These are phyloP conservation scores for Clanis bilineata DNA, from an alignment of 2,888 invertebrate species.

Conservation along the genomic window DNA sequence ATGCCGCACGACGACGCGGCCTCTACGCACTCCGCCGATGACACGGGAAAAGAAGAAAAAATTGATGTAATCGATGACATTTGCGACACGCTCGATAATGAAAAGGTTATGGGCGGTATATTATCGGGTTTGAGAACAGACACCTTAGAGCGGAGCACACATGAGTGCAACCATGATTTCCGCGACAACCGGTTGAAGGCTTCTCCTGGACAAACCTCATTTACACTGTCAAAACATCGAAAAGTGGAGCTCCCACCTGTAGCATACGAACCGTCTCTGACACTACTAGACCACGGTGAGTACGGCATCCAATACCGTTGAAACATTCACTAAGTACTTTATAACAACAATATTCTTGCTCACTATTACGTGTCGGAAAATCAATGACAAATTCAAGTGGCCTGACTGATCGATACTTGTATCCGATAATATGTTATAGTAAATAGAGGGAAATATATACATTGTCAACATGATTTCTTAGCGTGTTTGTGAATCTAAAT, in stretches of 20 bases:
- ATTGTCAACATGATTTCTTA: neutral
- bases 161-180: constrained; percentile 73
- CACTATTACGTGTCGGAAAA: too few species aligned
- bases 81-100: constrained; percentile 64
- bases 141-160: constrained; percentile 48
- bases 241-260: constrained; percentile 84
- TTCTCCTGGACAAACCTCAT: constrained; percentile 73
- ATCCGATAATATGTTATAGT: too few species aligned
- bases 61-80: constrained; percentile 67
- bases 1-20: constrained; percentile 68
- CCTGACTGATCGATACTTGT: too few species aligned
- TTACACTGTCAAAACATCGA: constrained; percentile 83
- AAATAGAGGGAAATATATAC: too few species aligned
- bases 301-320: constrained; percentile 18
- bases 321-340: neutral
- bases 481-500: neutral
- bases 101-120: constrained; percentile 72
- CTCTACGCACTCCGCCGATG: constrained; percentile 55
- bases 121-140: constrained; percentile 58
- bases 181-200: constrained; percentile 72
- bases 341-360: neutral
- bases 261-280: constrained; percentile 57
- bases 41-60: constrained; percentile 67
- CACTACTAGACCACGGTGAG: constrained; percentile 66
- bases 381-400: too few species aligned